Base-by-base conservation (phyloP, 2,113 vertebrate genomes). In the Urocynchramus pylzowi region DNA sequence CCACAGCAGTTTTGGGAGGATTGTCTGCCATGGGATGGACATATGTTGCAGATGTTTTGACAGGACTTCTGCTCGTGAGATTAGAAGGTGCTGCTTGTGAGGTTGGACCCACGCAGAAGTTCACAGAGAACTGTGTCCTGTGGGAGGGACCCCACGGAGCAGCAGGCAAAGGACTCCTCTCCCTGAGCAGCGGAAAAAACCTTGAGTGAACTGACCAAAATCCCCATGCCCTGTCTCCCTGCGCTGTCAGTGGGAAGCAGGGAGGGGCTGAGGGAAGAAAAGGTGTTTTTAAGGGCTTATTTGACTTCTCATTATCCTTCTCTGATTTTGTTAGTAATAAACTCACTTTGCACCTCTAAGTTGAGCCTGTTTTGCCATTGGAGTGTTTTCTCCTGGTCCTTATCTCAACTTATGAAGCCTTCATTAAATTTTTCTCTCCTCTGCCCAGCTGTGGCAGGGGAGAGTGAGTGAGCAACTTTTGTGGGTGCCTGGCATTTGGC, bases 181-280 rank as follows among this genome's bases (percentile, higher is more conserved):
- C 45, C 35, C 17, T 12, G 28, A 37, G 28, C 28, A 41, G 7
- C 0, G 2, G 7, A 33, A 16, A 41, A 50, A 77, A 33, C 22
- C 10, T 50, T 0, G 1, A 9, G 27, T 39, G 27, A 39, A 31
- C 9, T 61, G 57, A 33, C 22, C 16, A 77, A 53, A 71, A 19
- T 1, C 23, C 28, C 30, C 8, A 0, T 2, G 3, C 10, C 28
- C 10, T 41, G 22, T 27, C 22, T 41, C 19, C 9, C 27, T 37
- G 16, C 1, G 4, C 28, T 33, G 22, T 9, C 5, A 0, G 22
- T 41, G 28, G 10, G 22, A 61, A 50, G 45, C 10, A 39, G 13
- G 35, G 16, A 50, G 16, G 16, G 13, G 5, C 0, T 61, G 44
- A 10, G 28, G 12, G 20, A 47, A 76, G 15, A 35, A 27, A 33